Percentiles rank a stretch among this genome's conserved stretches.
phyloP scores from a whole-genome alignment of 1,140 invertebrate species.

The Habropoda laboriosa region DNA sequence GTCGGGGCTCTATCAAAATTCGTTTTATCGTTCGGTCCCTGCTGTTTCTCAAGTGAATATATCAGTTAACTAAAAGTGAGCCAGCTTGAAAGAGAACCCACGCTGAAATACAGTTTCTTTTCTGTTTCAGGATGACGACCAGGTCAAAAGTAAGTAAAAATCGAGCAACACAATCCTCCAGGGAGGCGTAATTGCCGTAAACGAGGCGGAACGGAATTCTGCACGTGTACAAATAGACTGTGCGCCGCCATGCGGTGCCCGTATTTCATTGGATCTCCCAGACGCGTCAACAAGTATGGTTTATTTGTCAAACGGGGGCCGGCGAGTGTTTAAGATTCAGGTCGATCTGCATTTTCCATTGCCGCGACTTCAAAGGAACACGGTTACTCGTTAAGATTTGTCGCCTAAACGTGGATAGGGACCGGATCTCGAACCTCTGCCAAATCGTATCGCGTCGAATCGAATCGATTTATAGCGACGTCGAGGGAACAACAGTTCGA shows the following conservation, averaged over 20 bases:
- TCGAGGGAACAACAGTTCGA: neutral
- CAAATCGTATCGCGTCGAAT: neutral
- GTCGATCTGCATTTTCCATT: slow-evolving; percentile 2
- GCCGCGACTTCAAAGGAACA: neutral
- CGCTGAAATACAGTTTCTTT: slow-evolving; percentile 34
- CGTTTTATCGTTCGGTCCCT: neutral
- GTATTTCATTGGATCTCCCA: neutral
- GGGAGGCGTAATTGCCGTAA: neutral
- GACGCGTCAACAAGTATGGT: slow-evolving; percentile 24
- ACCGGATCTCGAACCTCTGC: neutral
- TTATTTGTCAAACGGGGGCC: slow-evolving; percentile 9
- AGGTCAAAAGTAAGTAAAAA: slow-evolving; percentile 84
- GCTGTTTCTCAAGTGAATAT: neutral
- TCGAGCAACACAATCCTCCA: neutral
- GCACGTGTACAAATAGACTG: slow-evolving; percentile 16
- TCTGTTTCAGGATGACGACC: slow-evolving; percentile 85
- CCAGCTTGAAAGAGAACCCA: neutral
- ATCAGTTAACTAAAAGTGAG: neutral
- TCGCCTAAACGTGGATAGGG: neutral
- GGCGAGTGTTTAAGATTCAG: slow-evolving; percentile 9
- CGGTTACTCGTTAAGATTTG: slow-evolving; percentile 28
- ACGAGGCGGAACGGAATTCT: neutral
- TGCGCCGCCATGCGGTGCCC: neutral
- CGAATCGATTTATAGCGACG: neutral
- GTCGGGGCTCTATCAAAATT: neutral